phyloP scores from a whole-genome alignment of 2,888 invertebrate species.

The Dolichomitus sp. region DNA sequence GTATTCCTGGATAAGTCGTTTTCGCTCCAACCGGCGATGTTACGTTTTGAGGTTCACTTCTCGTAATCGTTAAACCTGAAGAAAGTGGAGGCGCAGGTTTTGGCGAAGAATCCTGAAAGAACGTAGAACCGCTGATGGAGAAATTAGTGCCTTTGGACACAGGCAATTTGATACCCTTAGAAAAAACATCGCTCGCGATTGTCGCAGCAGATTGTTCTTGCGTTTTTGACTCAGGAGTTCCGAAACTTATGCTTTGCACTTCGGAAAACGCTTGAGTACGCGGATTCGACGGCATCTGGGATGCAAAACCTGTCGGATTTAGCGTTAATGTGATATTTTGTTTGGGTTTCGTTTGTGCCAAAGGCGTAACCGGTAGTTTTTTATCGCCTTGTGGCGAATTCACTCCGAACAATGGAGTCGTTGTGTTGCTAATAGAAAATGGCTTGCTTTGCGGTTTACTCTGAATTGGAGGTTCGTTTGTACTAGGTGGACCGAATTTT shows the following conservation, averaged over 20 bases:
- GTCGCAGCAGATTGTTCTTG: conserved; percentile 48
- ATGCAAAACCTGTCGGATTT: conserved; percentile 51
- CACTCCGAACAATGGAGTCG: conserved; percentile 51
- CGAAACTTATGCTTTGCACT: conserved; percentile 70
- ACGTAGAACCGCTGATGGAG: conserved; percentile 41
- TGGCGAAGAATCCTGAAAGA: conserved; percentile 43
- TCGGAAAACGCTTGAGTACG: conserved; percentile 67
- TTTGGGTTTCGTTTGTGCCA: conserved; percentile 62
- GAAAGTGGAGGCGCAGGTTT: conserved; percentile 13
- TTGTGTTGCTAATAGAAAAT: conserved; percentile 44
- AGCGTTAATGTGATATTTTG: conserved; percentile 62
- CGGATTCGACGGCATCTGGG: conserved; percentile 56
- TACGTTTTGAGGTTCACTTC: conserved; percentile 22
- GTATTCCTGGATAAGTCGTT: conserved; percentile 27
- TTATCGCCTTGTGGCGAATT: conserved; percentile 71
- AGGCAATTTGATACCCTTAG: conserved; percentile 48
- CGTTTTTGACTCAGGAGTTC: conserved; percentile 62
- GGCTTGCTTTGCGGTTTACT: conserved; percentile 61
- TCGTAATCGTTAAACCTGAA: conserved; percentile 23
- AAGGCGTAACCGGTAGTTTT: conserved; percentile 47
- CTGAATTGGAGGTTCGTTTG: conserved; percentile 43
- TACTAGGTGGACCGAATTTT: conserved; percentile 75
- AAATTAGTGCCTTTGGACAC: conserved; percentile 40
- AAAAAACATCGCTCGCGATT: conserved; percentile 28
- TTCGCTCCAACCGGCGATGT: conserved; percentile 14